Evolutionary conservation across 2,888 invertebrate species (phyloP).

Genomic region (Microplitis deprimator): DNA sequence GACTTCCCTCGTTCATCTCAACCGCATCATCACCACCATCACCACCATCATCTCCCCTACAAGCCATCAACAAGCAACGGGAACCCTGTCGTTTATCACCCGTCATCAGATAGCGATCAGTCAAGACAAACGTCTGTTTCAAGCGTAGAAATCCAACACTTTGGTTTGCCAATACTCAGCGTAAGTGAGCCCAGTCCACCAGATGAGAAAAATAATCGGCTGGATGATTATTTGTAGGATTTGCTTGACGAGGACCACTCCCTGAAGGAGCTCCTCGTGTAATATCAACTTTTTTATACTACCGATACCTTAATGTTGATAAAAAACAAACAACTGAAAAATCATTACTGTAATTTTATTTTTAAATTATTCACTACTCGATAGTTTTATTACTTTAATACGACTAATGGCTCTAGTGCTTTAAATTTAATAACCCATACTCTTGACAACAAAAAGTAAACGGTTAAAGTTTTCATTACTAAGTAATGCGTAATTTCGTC

Average conservation of each 20-base stretch:
- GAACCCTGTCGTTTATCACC: constrained; percentile 65
- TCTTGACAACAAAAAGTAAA: background rate
- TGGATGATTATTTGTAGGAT: constrained; percentile 77
- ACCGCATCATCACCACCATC: constrained; percentile 70
- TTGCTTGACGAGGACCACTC: constrained; percentile 68
- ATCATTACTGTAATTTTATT: background rate
- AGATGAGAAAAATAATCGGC: constrained; percentile 76
- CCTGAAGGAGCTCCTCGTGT: constrained; percentile 69
- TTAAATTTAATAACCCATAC: too few species aligned
- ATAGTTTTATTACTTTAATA: background rate
- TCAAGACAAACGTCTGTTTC: constrained; percentile 57
- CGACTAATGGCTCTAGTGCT: too few species aligned
- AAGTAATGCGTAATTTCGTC: background rate
- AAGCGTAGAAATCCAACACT: constrained; percentile 72
- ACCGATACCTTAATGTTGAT: background rate
- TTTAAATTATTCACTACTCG: background rate
- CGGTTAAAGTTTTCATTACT: background rate
- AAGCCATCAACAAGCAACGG: background rate
- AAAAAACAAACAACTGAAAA: background rate
- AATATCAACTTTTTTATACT: constrained; percentile 12
- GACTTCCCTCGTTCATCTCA: constrained; percentile 51
- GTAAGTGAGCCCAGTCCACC: constrained; percentile 87
- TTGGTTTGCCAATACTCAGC: constrained; percentile 83
- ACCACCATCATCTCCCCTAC: constrained; percentile 68
- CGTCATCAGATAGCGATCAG: constrained; percentile 73